These are phyloP conservation scores for Probosciger aterrimus DNA, from an alignment of 2,113 vertebrate genomes.

Conservation along the genomic window DNA sequence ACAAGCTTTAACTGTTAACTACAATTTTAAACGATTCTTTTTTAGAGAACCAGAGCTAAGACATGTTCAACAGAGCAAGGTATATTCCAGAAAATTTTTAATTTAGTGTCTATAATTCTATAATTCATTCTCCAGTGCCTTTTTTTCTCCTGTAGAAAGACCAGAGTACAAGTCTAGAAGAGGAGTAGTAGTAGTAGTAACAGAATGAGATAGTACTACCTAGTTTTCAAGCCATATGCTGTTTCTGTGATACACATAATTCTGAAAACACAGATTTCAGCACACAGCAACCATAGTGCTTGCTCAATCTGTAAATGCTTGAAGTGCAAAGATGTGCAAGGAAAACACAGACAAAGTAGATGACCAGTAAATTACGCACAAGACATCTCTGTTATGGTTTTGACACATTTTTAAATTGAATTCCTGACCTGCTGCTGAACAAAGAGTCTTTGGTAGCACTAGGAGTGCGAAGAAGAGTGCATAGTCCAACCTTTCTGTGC, in stretches of 20 bases:
- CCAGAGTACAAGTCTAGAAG: neutral
- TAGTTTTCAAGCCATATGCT: neutral
- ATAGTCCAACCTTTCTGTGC: rapidly evolving
- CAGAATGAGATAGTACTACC: neutral
- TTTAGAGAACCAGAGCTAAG: neutral
- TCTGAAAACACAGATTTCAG: neutral
- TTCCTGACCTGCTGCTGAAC: neutral
- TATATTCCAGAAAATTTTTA: neutral
- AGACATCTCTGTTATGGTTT: rapidly evolving
- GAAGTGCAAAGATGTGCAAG: rapidly evolving
- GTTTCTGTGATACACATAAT: rapidly evolving
- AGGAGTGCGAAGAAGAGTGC: rapidly evolving
- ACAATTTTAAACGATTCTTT: neutral
- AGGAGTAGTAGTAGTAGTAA: neutral
- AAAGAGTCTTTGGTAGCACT: rapidly evolving
- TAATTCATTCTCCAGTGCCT: neutral
- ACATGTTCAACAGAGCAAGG: neutral
- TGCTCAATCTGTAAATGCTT: neutral
- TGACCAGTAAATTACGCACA: rapidly evolving
- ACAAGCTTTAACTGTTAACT: neutral
- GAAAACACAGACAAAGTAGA: neutral
- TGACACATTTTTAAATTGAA: neutral
- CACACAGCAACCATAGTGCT: rapidly evolving
- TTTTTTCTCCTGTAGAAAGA: neutral
- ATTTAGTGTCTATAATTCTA: neutral